Evolutionary conservation across 92 coral and sea anemone genomes (phyloP).

Genomic region (Palythoa grandis): DNA sequence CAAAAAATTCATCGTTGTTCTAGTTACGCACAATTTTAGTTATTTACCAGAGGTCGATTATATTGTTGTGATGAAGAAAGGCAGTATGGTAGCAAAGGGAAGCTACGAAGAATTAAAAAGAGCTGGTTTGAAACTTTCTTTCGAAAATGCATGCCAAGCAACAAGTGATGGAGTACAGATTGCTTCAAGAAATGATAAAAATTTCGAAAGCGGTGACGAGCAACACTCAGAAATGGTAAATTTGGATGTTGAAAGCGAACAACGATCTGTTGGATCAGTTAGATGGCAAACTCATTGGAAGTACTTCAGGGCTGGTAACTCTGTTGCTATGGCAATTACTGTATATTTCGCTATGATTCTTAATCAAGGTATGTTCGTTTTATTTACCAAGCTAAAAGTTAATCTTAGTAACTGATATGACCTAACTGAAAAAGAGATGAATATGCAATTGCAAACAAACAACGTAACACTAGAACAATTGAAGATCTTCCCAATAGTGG

Average conservation of each 20-base stretch:
- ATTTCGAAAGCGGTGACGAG: neutral
- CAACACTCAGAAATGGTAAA: neutral
- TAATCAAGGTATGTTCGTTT: neutral
- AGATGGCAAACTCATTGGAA: too few relatives aligned
- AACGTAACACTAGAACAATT: too few relatives aligned
- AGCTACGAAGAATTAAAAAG: neutral
- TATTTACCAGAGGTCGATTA: neutral
- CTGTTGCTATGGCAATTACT: neutral
- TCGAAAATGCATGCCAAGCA: neutral
- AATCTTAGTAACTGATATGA: too few relatives aligned
- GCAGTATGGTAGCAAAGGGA: neutral
- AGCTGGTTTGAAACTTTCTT: neutral
- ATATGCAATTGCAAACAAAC: too few relatives aligned
- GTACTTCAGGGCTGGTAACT: too few relatives aligned
- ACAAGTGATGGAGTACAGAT: neutral
- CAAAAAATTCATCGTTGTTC: too few relatives aligned
- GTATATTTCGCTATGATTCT: neutral
- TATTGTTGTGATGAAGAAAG: constrained; percentile 11
- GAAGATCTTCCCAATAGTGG: too few relatives aligned
- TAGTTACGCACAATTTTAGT: too few relatives aligned
- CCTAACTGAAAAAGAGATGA: too few relatives aligned
- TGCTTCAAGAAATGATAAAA: too few relatives aligned
- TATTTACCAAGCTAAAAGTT: too few relatives aligned
- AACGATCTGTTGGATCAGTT: neutral
- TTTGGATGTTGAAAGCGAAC: neutral